Evolutionary conservation across 2,888 invertebrate species (phyloP), one percentile per base, ranked within the genome.

Genomic region (Isotomurus palustris): DNA sequence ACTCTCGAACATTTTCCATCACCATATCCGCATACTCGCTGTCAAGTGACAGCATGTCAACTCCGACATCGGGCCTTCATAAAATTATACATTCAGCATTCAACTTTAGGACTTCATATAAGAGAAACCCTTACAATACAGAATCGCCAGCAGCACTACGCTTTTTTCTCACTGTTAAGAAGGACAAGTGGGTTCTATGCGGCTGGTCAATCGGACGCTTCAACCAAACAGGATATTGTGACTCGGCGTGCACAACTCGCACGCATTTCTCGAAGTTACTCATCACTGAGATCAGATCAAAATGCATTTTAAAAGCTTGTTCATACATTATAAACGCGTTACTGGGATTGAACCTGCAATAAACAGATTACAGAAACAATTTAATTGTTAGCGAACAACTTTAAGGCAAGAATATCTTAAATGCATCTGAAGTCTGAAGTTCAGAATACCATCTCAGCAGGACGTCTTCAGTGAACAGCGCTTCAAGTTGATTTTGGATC

Each of bases 201-300:
- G 67, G 67, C 32, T 63, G 59, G 40, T 65, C 63, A 28, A 63
- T 64, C 2, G 67, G 67, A 19, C 64, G 48, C 49, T 62, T 67
- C 3, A 67, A 27, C 59, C 62, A 61, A n/a, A 59, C 64, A n/a
- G 61, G 55, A 40, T 53, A 67, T 12, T 55, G 47, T 2, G 60
- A 60, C 10, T 52, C 22, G 14, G 59, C 54, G 50, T 63, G 60
- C 4, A 56, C 55, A 3, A 54, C 64, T 24, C 53, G 40, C n/a
- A 65, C 54, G 51, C 67, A 67, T 28, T 56, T 52, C 29, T 67
- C 64, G 29, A 67, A 65, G 47, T 67, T 67, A 22, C 53, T 55
- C 67, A 67, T 67, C 14, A 53, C 51, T 2, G 48, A 27, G 19
- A 59, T 61, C 28, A 67, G 28, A 28, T 62, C 58, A n/a, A 67